Conservation (phyloP, 2,797 vertebrate species). For the Myioborus melanocephalus region DNA sequence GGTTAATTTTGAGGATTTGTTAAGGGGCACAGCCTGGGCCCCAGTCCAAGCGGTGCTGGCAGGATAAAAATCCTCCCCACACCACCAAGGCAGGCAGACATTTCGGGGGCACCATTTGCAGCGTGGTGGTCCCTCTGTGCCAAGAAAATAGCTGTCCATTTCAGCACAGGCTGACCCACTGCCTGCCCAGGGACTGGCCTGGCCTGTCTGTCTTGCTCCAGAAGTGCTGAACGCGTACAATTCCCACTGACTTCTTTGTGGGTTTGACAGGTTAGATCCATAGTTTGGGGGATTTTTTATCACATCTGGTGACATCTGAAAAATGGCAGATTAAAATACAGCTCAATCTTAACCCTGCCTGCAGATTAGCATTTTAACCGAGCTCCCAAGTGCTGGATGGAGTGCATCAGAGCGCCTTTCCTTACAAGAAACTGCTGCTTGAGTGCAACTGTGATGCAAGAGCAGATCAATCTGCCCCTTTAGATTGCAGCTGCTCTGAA, state of each 20-base stretch:
- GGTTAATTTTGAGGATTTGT: neutral
- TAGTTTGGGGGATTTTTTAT: neutral
- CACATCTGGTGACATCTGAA: neutral
- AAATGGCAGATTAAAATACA: neutral
- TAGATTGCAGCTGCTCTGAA: constrained; percentile 3
- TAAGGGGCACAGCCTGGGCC: neutral
- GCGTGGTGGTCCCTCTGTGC: neutral
- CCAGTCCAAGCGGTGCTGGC: neutral
- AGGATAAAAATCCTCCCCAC: neutral
- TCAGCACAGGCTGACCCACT: neutral
- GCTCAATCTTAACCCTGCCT: neutral
- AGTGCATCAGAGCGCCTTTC: neutral
- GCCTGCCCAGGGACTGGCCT: neutral
- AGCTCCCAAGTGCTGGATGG: neutral
- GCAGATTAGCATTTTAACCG: constrained; percentile 8
- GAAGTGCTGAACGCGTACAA: neutral
- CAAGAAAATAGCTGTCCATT: neutral
- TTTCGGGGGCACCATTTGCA: neutral
- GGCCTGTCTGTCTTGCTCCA: neutral
- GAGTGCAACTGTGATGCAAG: neutral
- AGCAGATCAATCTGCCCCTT: constrained; percentile 25
- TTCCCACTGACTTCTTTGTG: neutral
- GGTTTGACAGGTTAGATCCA: neutral
- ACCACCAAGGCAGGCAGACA: fast-evolving
- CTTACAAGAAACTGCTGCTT: neutral